Evolutionary conservation across 2,797 vertebrate genomes (phyloP).

Genomic region (Esox lucius): DNA sequence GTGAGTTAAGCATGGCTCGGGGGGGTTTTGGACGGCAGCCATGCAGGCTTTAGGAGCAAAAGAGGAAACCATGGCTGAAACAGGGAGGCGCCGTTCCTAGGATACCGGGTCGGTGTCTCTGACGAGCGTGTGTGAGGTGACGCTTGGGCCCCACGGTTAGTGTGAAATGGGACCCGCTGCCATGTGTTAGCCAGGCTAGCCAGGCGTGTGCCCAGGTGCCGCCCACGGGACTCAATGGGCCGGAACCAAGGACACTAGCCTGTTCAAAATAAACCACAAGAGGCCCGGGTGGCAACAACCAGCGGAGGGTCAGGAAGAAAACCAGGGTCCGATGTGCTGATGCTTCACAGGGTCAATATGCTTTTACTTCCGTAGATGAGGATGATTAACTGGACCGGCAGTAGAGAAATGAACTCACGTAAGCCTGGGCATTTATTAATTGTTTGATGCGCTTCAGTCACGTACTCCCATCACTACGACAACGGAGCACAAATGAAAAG

Average conservation of each 20-base stretch:
- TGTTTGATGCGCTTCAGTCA: no score
- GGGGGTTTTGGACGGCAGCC: constrained; percentile 28
- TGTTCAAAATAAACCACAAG: neutral
- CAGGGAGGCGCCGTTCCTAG: constrained; percentile 33
- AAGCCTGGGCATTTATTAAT: no score
- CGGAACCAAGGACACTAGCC: neutral
- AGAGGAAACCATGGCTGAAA: constrained; percentile 18
- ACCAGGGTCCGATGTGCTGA: no score
- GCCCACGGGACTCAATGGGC: constrained; percentile 30
- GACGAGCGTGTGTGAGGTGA: constrained; percentile 20
- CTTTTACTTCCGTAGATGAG: no score
- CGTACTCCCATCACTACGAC: no score
- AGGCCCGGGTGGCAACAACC: neutral
- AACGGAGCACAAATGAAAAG: neutral
- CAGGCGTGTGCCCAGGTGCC: constrained; percentile 1
- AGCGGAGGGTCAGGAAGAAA: no score
- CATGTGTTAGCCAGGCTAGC: constrained; percentile 18
- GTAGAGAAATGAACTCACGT: no score
- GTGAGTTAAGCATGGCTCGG: constrained; percentile 18
- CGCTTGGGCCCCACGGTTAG: constrained; percentile 39
- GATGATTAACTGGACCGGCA: no score
- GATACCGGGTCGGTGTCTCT: constrained; percentile 28
- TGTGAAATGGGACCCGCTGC: constrained; percentile 29
- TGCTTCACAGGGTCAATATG: no score
- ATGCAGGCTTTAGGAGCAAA: constrained; percentile 20